Percentiles rank a stretch among this genome's conserved stretches.
Evolutionary conservation across 2,888 invertebrate species (phyloP).

Genomic region (Thysanoteuthis rhombus): DNA sequence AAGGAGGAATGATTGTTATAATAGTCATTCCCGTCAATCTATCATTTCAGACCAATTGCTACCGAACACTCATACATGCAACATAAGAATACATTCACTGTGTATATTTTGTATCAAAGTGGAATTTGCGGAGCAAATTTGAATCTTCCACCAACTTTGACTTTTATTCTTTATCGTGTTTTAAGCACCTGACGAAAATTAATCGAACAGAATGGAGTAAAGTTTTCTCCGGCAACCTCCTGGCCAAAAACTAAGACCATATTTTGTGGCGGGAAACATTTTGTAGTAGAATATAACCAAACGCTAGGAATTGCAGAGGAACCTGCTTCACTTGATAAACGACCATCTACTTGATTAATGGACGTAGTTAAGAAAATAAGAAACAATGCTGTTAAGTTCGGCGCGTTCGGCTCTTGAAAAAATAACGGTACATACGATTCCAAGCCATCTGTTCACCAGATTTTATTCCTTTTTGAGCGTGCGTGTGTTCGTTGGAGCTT

Average conservation of each 20-base stretch:
- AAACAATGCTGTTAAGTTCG: not conserved
- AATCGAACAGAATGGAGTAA: not conserved
- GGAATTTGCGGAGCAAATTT: not conserved
- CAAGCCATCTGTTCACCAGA: not conserved
- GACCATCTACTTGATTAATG: not conserved
- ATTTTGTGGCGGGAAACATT: not conserved
- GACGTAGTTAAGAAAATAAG: not conserved
- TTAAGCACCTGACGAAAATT: not conserved
- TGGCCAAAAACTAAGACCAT: not conserved
- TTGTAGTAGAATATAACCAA: not conserved
- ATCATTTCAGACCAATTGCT: not conserved
- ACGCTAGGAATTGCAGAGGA: not conserved
- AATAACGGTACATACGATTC: not conserved
- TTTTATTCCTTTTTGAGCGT: not conserved
- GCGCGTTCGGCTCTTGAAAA: not conserved
- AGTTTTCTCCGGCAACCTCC: not conserved
- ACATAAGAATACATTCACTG: not conserved
- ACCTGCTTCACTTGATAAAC: not conserved
- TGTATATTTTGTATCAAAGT: not conserved
- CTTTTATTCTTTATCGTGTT: not conserved
- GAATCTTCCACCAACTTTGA: not conserved
- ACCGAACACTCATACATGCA: not conserved
- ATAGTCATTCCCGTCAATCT: no score
- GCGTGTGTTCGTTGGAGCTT: not conserved
- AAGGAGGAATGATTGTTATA: no score